Conservation (phyloP, 2,797 vertebrate genomes). For the Coranthus polyacanthus region DNA sequence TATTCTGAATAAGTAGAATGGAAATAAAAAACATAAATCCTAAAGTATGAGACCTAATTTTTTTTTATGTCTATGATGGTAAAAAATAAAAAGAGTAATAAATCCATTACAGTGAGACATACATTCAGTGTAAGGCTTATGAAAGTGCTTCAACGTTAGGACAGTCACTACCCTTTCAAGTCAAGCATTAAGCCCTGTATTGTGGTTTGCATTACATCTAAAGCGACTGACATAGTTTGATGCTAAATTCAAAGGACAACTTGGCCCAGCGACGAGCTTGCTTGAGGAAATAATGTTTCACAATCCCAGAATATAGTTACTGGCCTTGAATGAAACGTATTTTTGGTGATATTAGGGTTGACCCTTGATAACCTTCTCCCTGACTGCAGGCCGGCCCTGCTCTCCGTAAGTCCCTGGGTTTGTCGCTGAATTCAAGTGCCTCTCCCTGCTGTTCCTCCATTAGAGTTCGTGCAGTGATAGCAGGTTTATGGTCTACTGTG, state of each 20-base stretch:
- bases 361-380: conserved; percentile 39
- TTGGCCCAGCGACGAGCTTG: not conserved
- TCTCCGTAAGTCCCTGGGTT: conserved; percentile 29
- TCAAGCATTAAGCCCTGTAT: too few species aligned
- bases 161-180: too few species aligned
- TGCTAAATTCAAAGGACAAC: conserved; percentile 24
- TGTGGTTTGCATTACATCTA: not conserved
- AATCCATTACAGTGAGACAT: too few species aligned
- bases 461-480: conserved; percentile 53
- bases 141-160: too few species aligned
- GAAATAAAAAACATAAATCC: too few species aligned
- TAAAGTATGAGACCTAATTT: too few species aligned
- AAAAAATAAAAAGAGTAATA: too few species aligned
- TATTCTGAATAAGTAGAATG: too few species aligned
- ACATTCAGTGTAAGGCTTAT: too few species aligned
- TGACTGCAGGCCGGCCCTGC: conserved; percentile 44
- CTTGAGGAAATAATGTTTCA: conserved; percentile 3
- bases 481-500: conserved; percentile 55
- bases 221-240: not conserved
- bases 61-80: too few species aligned
- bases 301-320: conserved; percentile 9
- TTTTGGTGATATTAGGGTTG: conserved; percentile 29
- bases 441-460: conserved; percentile 56
- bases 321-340: conserved; percentile 33
- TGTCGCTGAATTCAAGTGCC: conserved; percentile 55